These are phyloP conservation scores for Achatina immaculata DNA, from an alignment of 1,140 invertebrate species.

Conservation along the genomic window DNA sequence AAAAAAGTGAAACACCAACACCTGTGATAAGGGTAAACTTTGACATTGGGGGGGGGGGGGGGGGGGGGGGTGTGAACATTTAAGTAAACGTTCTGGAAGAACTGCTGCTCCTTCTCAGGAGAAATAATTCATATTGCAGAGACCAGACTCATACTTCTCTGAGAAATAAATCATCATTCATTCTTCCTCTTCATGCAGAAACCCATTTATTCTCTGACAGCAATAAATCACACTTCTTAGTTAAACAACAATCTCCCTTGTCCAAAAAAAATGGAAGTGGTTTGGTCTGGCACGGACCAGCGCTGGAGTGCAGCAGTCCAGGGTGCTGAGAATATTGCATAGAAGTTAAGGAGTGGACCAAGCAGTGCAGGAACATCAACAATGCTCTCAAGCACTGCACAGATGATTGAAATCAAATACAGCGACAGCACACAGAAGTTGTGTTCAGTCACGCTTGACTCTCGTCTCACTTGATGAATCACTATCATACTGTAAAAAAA, in stretches of 20 bases:
- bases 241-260: not conserved
- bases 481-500: slow-evolving; percentile 19
- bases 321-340: not conserved
- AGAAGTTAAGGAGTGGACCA: not conserved
- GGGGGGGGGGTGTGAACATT: too few species aligned
- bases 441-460: slow-evolving; percentile 14
- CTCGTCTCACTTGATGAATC: not conserved
- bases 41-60: too few species aligned
- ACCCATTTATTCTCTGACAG: not conserved
- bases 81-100: too few species aligned
- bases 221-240: not conserved
- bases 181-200: too few species aligned
- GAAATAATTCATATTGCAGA: too few species aligned
- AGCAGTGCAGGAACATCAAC: not conserved
- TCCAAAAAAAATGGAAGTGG: not conserved
- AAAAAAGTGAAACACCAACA: too few species aligned
- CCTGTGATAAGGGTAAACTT: too few species aligned
- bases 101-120: too few species aligned
- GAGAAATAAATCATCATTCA: too few species aligned
- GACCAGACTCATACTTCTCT: too few species aligned
- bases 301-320: not conserved
- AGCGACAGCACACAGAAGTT: too few species aligned
- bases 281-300: not conserved
- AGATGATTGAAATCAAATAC: too few species aligned
- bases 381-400: not conserved